phyloP scores from a whole-genome alignment of 1,140 invertebrate genomes.

The Drosophila novamexicana region DNA sequence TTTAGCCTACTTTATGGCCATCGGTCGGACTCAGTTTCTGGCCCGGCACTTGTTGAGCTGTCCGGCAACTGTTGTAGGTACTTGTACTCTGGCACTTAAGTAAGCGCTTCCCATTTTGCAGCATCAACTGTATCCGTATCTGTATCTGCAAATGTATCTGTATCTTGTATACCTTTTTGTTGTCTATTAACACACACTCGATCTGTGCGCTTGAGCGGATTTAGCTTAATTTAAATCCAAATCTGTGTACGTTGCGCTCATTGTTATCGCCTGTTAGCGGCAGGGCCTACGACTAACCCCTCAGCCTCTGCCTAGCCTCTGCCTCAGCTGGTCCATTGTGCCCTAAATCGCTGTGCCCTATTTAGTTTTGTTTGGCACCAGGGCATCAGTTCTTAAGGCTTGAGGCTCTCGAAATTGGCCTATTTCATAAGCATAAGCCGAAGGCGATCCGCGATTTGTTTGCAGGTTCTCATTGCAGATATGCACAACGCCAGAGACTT shows the following conservation, averaged over 20 bases:
- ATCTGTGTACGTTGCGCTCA: constrained; percentile 62
- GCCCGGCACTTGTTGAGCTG: constrained; percentile 45
- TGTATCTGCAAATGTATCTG: constrained; percentile 34
- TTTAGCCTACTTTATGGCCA: constrained; percentile 80
- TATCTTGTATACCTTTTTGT: constrained; percentile 75
- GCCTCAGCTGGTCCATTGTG: constrained; percentile 5
- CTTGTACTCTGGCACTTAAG: constrained; percentile 63
- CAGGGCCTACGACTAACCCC: no score
- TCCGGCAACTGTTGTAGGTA: constrained; percentile 44
- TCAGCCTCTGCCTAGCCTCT: not conserved
- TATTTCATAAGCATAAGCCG: constrained; percentile 41
- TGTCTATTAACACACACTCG: constrained; percentile 63
- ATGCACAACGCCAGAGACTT: constrained; percentile 30
- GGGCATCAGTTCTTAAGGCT: constrained; percentile 20
- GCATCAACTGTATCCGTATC: constrained; percentile 35
- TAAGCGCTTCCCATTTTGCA: constrained; percentile 68
- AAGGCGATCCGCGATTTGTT: constrained; percentile 25
- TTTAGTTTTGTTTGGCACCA: constrained; percentile 44
- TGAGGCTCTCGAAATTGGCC: constrained; percentile 42
- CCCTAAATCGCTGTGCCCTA: constrained; percentile 29
- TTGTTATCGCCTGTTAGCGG: constrained; percentile 41
- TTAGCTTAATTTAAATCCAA: constrained; percentile 83
- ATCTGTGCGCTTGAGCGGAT: constrained; percentile 70
- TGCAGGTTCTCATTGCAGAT: constrained; percentile 2
- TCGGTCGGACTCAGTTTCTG: constrained; percentile 52